Conservation (phyloP, 2,888 invertebrate genomes). For the Dasysyrphus tricinctus region DNA sequence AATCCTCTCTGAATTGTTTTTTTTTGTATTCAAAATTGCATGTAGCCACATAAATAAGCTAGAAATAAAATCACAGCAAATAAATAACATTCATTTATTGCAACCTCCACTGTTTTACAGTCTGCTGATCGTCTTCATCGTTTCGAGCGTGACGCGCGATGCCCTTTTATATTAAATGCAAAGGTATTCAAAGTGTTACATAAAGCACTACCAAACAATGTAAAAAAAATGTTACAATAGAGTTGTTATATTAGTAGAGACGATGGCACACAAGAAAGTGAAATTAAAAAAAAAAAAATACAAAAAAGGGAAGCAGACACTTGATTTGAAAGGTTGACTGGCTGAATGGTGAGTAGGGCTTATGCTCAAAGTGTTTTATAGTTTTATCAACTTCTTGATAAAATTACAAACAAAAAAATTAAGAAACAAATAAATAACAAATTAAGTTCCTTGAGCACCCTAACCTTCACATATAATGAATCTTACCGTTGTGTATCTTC, state of each 20-base stretch:
- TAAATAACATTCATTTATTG: constrained; percentile 39
- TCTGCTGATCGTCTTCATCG: constrained; percentile 32
- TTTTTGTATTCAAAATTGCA: background rate
- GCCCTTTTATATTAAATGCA: constrained; percentile 51
- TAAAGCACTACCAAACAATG: constrained; percentile 57
- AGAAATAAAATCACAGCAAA: background rate
- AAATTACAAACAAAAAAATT: background rate
- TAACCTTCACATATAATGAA: background rate
- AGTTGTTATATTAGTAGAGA: constrained; percentile 19
- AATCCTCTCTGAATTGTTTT: background rate
- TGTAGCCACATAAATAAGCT: background rate
- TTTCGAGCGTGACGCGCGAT: constrained; percentile 62
- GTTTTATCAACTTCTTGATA: background rate
- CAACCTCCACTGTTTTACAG: constrained; percentile 45
- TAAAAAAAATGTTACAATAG: constrained; percentile 27
- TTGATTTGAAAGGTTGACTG: constrained; percentile 68
- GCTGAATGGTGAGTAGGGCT: constrained; percentile 7
- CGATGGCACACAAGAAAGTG: constrained; percentile 48
- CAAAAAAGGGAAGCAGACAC: constrained; percentile 71
- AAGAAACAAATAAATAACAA: background rate
- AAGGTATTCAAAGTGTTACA: constrained; percentile 66
- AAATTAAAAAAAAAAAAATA: constrained; percentile 66
- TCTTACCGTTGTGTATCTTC: constrained; percentile 72
- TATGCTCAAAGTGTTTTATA: background rate
- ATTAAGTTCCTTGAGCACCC: background rate